These are phyloP conservation scores for Abrostola triplasia DNA, from an alignment of 2,888 invertebrate species.

Conservation along the genomic window DNA sequence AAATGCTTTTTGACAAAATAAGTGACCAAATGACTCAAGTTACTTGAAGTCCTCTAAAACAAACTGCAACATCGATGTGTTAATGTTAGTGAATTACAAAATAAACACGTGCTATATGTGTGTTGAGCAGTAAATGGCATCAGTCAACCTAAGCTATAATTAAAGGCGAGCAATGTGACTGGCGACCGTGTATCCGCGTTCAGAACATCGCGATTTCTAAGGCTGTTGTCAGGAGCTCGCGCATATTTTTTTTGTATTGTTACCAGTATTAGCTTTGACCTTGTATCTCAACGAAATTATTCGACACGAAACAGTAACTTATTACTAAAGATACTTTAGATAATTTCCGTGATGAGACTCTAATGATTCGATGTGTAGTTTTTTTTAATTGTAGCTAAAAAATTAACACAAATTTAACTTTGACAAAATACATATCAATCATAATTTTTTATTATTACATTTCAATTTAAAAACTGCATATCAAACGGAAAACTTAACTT, in stretches of 20 bases:
- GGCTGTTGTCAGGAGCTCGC: constrained; percentile 16
- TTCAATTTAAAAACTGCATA: constrained; percentile 39
- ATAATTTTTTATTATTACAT: constrained; percentile 37
- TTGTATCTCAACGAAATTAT: constrained; percentile 23
- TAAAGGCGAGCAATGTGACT: constrained; percentile 42
- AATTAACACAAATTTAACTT: constrained; percentile 29
- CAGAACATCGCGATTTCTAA: constrained; percentile 9
- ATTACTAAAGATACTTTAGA: constrained; percentile 25
- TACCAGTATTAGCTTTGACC: constrained; percentile 22
- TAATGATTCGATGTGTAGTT: constrained; percentile 48
- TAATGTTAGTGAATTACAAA: constrained; percentile 61
- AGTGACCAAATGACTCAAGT: constrained; percentile 43
- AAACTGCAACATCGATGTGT: constrained; percentile 41
- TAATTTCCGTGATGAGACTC: constrained; percentile 52
- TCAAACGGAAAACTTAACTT: constrained; percentile 49
- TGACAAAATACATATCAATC: constrained; percentile 36
- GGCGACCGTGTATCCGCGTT: constrained; percentile 23
- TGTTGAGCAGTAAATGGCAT: constrained; percentile 73
- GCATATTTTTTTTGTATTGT: constrained; percentile 15
- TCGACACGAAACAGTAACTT: constrained; percentile 29
- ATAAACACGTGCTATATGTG: constrained; percentile 62
- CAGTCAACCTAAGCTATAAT: constrained; percentile 61
- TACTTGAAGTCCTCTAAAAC: constrained; percentile 50
- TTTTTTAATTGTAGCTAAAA: constrained; percentile 19
- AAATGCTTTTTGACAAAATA: constrained; percentile 77